Conservation (phyloP, 1,140 invertebrate genomes). For the Holotrichia oblita region DNA sequence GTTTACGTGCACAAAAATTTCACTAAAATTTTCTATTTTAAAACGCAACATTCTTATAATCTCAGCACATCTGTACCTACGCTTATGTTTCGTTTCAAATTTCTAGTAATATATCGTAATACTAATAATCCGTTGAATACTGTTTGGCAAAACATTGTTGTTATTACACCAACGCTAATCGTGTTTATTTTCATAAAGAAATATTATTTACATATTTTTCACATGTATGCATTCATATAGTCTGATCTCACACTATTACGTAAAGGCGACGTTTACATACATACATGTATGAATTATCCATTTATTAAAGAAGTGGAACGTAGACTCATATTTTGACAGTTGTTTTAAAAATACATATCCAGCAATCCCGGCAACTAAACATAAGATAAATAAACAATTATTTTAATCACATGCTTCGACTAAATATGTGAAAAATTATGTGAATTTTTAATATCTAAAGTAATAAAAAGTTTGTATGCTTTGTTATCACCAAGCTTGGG, state of each 20-base stretch:
- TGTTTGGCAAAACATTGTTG: not conserved
- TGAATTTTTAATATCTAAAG: no score
- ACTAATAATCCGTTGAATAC: not conserved
- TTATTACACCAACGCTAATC: slow-evolving; percentile 20
- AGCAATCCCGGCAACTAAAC: not conserved
- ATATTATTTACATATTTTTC: slow-evolving; percentile 5
- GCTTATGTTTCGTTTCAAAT: no score
- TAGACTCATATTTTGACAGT: not conserved
- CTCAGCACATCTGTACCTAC: not conserved
- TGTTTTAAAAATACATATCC: not conserved
- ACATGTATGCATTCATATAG: not conserved
- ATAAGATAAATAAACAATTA: not conserved
- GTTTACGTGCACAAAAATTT: not conserved
- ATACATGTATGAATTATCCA: not conserved
- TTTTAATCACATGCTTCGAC: not conserved
- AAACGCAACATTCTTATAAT: not conserved
- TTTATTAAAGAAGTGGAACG: not conserved
- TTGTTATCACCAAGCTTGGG: no score
- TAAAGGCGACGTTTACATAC: not conserved
- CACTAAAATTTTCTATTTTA: not conserved
- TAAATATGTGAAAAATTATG: no score
- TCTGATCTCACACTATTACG: slow-evolving; percentile 5
- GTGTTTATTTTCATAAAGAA: slow-evolving; percentile 8
- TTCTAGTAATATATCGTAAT: not conserved
- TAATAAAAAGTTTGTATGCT: no score